Conservation (phyloP, 2,113 vertebrate species). For the Microtus pennsylvanicus region DNA sequence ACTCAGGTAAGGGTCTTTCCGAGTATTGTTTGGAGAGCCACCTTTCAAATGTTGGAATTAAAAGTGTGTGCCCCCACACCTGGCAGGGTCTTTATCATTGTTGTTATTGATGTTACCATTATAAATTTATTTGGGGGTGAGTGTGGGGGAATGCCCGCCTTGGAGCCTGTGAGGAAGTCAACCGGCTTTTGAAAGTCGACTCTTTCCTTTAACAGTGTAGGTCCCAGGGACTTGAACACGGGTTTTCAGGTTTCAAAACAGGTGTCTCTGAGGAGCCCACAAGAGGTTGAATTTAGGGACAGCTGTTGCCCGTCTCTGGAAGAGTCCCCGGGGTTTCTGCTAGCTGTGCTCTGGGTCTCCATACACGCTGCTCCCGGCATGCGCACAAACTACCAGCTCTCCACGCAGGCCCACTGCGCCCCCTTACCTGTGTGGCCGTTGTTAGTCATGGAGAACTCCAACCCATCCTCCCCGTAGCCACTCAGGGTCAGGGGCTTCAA, state of each 20-base stretch:
- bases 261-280: background rate
- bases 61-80: background rate
- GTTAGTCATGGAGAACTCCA: slow-evolving; percentile 90
- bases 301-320: rapidly evolving
- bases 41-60: background rate
- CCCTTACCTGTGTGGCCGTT: slow-evolving; percentile 93
- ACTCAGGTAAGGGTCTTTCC: background rate
- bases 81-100: background rate
- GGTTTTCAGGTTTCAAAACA: background rate
- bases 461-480: slow-evolving; percentile 85
- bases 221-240: background rate
- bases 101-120: background rate
- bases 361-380: rapidly evolving
- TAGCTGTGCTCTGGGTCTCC: no score
- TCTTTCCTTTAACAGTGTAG: background rate
- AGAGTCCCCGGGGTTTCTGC: background rate
- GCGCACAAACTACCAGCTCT: rapidly evolving
- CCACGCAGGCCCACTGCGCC: background rate
- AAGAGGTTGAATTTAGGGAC: background rate
- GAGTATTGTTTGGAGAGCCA: background rate
- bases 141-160: background rate
- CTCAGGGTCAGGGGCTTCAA: slow-evolving; percentile 86
- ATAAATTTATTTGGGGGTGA: background rate
- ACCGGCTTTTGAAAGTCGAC: background rate
- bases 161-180: background rate